These are phyloP conservation scores for Ceratitis capitata DNA, from an alignment of 1,140 invertebrate genomes.

Conservation along the genomic window DNA sequence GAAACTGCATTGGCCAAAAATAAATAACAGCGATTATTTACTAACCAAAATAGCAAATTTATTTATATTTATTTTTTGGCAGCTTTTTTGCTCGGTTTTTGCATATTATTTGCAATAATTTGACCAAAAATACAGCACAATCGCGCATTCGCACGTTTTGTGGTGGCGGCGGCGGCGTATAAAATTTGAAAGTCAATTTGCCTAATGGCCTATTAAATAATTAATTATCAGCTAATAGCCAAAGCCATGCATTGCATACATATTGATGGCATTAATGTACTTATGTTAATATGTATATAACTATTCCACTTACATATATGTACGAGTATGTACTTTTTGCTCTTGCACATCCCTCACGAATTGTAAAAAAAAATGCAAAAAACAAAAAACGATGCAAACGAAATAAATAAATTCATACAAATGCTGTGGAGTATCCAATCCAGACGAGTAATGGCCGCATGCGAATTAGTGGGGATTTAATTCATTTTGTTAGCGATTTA, in stretches of 20 bases:
- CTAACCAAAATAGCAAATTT: neutral
- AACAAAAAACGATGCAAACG: neutral
- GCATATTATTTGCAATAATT: neutral
- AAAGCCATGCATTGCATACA: constrained; percentile 24
- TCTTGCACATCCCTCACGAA: neutral
- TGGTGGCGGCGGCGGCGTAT: neutral
- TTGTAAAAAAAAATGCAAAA: neutral
- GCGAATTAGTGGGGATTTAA: constrained; percentile 31
- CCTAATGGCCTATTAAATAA: constrained; percentile 37
- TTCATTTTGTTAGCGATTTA: constrained; percentile 29
- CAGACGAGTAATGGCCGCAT: neutral
- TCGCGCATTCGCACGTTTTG: neutral
- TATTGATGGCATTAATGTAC: neutral
- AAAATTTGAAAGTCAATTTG: constrained; percentile 36
- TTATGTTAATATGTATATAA: too few relatives aligned
- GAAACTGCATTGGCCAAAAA: neutral
- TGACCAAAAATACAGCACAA: neutral
- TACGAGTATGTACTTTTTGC: neutral
- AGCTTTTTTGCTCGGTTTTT: neutral
- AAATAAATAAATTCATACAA: too few relatives aligned
- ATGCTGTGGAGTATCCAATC: neutral
- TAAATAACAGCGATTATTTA: constrained; percentile 3
- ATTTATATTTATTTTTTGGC: neutral
- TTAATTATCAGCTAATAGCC: constrained; percentile 32
- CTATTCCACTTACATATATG: neutral